phyloP scores from a whole-genome alignment of 2,888 invertebrate genomes.

The Diadromus collaris region DNA sequence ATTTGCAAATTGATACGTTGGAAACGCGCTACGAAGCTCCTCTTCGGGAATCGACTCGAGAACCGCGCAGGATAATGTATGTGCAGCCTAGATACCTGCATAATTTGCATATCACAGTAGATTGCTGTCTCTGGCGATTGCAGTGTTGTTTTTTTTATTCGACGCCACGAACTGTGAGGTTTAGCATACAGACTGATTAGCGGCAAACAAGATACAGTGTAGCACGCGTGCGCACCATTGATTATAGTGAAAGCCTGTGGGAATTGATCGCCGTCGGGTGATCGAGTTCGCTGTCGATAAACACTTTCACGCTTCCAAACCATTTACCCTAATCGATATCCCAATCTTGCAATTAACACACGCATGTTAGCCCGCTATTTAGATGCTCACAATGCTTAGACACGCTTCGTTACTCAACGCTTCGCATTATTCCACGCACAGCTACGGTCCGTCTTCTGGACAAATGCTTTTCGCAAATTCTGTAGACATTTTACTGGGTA shows the following conservation, averaged over 20 bases:
- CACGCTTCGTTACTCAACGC: conserved; percentile 5
- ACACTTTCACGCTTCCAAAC: conserved; percentile 24
- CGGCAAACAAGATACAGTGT: neutral
- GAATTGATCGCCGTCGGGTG: conserved; percentile 1
- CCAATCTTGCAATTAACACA: conserved; percentile 24
- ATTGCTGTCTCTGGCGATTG: neutral
- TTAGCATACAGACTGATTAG: neutral
- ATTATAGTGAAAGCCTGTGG: neutral
- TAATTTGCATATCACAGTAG: neutral
- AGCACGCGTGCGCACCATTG: neutral
- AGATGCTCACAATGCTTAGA: conserved; percentile 16
- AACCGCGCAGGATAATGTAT: neutral
- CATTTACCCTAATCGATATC: conserved; percentile 28
- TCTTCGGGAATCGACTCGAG: conserved; percentile 17
- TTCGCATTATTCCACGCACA: conserved; percentile 2
- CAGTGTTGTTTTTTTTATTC: neutral
- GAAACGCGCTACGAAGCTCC: neutral
- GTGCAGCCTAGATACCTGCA: neutral
- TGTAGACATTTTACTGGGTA: neutral
- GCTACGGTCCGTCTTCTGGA: neutral
- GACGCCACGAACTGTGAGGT: neutral
- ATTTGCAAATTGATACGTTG: conserved; percentile 32
- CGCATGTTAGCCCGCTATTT: conserved; percentile 47
- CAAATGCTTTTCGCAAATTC: conserved; percentile 21
- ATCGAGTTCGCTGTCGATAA: conserved; percentile 16